Conservation (phyloP, 2,113 vertebrate species). For the Pampusana beccarii region DNA sequence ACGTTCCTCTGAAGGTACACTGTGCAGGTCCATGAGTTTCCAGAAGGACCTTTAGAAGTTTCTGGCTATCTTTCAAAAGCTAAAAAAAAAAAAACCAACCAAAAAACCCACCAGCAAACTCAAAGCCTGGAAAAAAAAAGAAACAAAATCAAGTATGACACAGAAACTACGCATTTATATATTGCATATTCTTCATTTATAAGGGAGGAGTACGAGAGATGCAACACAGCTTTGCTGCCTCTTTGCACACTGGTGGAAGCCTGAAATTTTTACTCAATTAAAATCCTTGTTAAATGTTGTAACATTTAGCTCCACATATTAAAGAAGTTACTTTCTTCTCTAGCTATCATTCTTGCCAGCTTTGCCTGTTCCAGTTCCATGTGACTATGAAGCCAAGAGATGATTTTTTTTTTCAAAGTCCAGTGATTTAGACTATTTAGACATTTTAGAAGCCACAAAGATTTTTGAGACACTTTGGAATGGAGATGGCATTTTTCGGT, state of each 20-base stretch:
- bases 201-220: background rate
- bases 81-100: background rate
- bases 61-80: background rate
- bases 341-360: fast-evolving
- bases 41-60: background rate
- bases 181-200: background rate
- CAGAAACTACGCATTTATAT: background rate
- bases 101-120: background rate
- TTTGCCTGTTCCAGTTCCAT: background rate
- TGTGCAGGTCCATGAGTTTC: background rate
- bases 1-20: background rate
- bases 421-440: background rate
- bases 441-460: background rate
- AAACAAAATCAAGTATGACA: background rate
- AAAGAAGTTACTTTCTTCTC: background rate
- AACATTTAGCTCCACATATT: background rate
- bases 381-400: background rate
- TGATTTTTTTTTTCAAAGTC: background rate
- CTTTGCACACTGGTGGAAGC: background rate
- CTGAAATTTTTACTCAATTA: background rate
- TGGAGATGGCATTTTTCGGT: background rate
- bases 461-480: background rate
- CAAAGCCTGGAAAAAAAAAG: background rate
- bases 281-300: background rate
- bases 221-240: background rate